Conservation (phyloP, 2,888 invertebrate genomes). For the Scaptomyza reducta region DNA sequence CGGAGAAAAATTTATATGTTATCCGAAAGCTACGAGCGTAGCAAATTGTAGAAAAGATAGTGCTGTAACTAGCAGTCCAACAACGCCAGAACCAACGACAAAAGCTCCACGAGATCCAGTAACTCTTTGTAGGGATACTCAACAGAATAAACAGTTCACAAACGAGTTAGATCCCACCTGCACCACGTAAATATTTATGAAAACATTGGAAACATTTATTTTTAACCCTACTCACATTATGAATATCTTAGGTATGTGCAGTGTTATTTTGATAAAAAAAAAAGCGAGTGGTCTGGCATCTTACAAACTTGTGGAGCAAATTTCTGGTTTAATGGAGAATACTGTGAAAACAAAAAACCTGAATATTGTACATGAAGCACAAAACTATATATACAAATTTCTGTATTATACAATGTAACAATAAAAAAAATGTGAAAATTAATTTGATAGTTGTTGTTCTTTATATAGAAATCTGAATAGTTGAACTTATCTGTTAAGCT, state of each 20-base stretch:
- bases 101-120: constrained; percentile 9
- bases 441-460: too few species aligned
- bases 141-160: background rate
- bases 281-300: background rate
- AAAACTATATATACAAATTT: background rate
- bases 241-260: constrained; percentile 3
- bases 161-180: constrained; percentile 30
- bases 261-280: background rate
- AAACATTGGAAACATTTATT: background rate
- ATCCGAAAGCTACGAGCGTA: constrained; percentile 5
- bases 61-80: background rate
- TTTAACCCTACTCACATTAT: background rate
- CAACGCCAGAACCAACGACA: background rate
- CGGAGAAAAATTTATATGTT: constrained; percentile 33
- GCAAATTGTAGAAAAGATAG: constrained; percentile 7
- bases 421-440: background rate
- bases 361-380: constrained; percentile 2
- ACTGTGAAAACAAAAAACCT: constrained; percentile 12
- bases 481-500: too few species aligned
- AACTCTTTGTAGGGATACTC: constrained; percentile 17
- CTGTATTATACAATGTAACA: background rate
- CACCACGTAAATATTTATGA: constrained; percentile 18
- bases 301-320: fast-evolving
- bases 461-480: too few species aligned
- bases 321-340: constrained; percentile 1